phyloP scores from a whole-genome alignment of 2,888 invertebrate genomes.

The Drosophila bunnanda region DNA sequence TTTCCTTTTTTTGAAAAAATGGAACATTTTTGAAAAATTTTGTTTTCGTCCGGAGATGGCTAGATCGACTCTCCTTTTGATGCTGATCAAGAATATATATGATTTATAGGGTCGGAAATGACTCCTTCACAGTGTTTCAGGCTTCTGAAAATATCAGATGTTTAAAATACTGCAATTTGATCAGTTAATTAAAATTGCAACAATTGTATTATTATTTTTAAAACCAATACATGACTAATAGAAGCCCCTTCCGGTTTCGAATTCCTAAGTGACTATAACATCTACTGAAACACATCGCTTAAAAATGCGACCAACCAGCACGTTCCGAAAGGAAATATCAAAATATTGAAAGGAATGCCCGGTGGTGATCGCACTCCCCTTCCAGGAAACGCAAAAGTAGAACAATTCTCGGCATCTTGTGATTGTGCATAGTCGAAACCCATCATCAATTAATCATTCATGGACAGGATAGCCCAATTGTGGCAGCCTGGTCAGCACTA shows the following conservation, averaged over 20 bases:
- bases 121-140: no score
- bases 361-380: neutral
- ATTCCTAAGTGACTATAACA: neutral
- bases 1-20: no score
- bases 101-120: no score
- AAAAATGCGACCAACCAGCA: constrained; percentile 3
- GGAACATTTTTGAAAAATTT: no score
- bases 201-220: no score
- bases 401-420: neutral
- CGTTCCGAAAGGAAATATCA: constrained; percentile 3
- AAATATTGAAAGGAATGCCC: constrained; percentile 4
- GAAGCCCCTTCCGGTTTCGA: neutral
- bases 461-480: constrained; percentile 15
- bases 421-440: neutral
- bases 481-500: constrained; percentile 26
- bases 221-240: neutral
- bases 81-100: no score
- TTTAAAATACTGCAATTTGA: no score
- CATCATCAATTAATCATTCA: constrained; percentile 22
- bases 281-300: neutral
- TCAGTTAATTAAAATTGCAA: no score
- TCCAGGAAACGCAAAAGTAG: neutral
- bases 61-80: no score
- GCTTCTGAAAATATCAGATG: no score
- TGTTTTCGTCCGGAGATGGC: no score